Evolutionary conservation across 1,140 invertebrate genomes (phyloP), one percentile per base, ranked within the genome.

Genomic region (Aethina tumida): DNA sequence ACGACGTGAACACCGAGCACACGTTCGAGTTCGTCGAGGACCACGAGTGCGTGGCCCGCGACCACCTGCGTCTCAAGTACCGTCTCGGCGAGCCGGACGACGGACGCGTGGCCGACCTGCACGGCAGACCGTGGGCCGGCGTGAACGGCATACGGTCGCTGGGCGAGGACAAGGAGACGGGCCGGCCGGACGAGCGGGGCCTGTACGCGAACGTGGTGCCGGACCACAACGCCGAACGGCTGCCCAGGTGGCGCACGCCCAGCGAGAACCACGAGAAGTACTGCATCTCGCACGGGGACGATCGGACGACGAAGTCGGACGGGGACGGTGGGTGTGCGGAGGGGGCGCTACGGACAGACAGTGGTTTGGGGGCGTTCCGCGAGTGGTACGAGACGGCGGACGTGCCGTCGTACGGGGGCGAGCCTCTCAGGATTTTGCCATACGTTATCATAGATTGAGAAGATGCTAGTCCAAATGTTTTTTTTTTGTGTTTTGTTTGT

Each of bases 381-480:
- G 80, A 87, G 65, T 92, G 85, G 83, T 78, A 86, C 60, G 79
- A 91, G 65, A 77, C 76, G 62, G 68, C 77, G 45, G 73, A 74
- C 46, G 73, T 65, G 64, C 70, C 68, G 60, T 79, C 74, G 50
- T 81, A 71, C 55, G 71, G 72, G 63, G 79, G 69, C 55, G 80
- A 86, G 62, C 68, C 72, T 53, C 70, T 91, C 63, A 75, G 80
- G 66, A 81, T 91, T 73, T 74, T 92, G 75, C 89, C 89, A 70
- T 94, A 94, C 70, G 84, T 89, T 68, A 78, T 90, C 60, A 83
- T 88, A 67, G 85, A 91, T 74, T 90, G 42, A 33, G 20, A 19
- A 9, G 24, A 24, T 24, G 22, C 22, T n/a, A n/a, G n/a, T n/a
- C n/a, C n/a, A n/a, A n/a, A n/a, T n/a, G n/a, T n/a, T n/a, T n/a